phyloP scores from a whole-genome alignment of 1,140 invertebrate genomes.

The Gerris buenoi region DNA sequence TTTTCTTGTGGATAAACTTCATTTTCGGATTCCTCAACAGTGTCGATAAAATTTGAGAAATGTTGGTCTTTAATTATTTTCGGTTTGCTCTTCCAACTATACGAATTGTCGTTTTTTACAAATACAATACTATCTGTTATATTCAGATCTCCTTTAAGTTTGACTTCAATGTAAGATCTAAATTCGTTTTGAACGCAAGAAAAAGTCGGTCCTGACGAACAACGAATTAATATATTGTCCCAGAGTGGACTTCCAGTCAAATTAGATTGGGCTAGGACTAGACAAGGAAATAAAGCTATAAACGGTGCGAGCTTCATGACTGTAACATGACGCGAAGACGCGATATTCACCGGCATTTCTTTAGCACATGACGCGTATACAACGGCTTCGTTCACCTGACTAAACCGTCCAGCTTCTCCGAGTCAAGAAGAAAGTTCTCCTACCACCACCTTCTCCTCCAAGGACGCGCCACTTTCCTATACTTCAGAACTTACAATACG shows the following conservation, averaged over 20 bases:
- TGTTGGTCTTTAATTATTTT: neutral
- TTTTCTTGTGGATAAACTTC: neutral
- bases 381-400: neutral
- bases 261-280: neutral
- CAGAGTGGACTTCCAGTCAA: neutral
- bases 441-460: neutral
- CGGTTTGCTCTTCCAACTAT: neutral
- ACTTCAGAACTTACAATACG: neutral
- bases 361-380: neutral
- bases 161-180: neutral
- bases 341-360: neutral
- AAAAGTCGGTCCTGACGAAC: neutral
- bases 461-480: neutral
- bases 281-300: neutral
- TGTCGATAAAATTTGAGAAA: constrained; percentile 1
- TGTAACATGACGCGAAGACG: neutral
- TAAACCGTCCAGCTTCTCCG: neutral
- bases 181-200: neutral
- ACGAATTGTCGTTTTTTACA: neutral
- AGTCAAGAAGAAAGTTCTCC: neutral
- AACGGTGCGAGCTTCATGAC: neutral
- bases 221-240: neutral
- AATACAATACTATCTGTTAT: neutral
- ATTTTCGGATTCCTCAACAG: neutral
- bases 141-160: neutral